Evolutionary conservation across 2,888 invertebrate genomes (phyloP), one percentile per base, ranked within the genome.

Genomic region (Neoascia interrupta): DNA sequence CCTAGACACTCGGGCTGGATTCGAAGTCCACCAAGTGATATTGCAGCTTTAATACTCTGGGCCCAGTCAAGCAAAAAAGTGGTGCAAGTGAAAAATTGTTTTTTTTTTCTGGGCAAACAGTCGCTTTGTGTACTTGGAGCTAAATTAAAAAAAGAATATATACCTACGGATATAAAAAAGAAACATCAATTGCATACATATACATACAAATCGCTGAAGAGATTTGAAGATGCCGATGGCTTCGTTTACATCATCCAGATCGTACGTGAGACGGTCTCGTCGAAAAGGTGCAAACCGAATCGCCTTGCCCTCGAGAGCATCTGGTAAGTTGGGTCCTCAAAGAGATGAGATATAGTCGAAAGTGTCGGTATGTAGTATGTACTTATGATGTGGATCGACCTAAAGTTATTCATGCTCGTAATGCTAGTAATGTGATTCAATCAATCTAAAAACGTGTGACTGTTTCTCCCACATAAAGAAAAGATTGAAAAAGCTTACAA

Each of bases 221-320:
- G 68, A 69, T 72, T 72, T 76, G 72, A 87, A 85, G 83, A 88
- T 96, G 96, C 96, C 96, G 92, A 96, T 96, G 92, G 96, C 96
- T 91, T 96, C 96, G 90, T 96, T 96, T 91, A 95, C 95, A 89
- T 95, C 96, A 90, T 95, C 95, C 90, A 94, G 96, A 92, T 95
- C 95, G 91, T 96, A 95, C 91, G 94, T 95, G 88, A 93, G 96
- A 90, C 93, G 96, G 91, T 96, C 96, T 89, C 93, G 96, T 89
- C 94, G 96, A 91, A 96, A 96, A 94, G 95, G 94, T 89, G 94
- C 94, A 86, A 95, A 95, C 91, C 93, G 96, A 89, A 95, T 88
- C 75, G 88, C 89, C 81, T 85, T 89, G 84, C 89, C 89, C 70
- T 88, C 88, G 83, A 87, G 88, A 82, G 87, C 88, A 66, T 85